Conservation (phyloP, 2,888 invertebrate genomes). For the Cataglyphis rosenhaueri region DNA sequence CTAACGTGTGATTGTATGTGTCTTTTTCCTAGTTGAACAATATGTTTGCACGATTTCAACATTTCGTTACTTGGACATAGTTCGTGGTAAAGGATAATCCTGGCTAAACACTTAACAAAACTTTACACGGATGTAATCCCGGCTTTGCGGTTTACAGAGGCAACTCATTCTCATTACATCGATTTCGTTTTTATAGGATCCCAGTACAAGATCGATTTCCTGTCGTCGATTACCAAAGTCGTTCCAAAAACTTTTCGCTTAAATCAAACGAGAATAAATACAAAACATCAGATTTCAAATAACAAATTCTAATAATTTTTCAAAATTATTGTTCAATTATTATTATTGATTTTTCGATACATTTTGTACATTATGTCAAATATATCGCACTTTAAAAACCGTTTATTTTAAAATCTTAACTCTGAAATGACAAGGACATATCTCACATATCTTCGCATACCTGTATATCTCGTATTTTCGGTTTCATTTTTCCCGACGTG, state of each 20-base stretch:
- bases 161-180: conserved; percentile 43
- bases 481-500: background rate
- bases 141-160: conserved; percentile 26
- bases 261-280: background rate
- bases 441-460: no score
- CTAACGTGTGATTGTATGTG: background rate
- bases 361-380: background rate
- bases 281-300: background rate
- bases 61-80: conserved; percentile 23
- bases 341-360: background rate
- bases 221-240: background rate
- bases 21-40: background rate
- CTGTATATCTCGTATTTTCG: background rate
- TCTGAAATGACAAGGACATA: background rate
- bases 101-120: conserved; percentile 41
- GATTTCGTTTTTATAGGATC: conserved; percentile 14
- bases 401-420: background rate
- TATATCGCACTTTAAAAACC: background rate
- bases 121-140: conserved; percentile 39
- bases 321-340: background rate
- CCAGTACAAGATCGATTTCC: conserved; percentile 17
- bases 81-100: conserved; percentile 40
- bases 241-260: background rate
- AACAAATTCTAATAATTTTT: background rate
- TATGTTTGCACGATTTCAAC: conserved; percentile 1